phyloP scores from a whole-genome alignment of 1,140 invertebrate genomes.

The Hycleus cichorii region DNA sequence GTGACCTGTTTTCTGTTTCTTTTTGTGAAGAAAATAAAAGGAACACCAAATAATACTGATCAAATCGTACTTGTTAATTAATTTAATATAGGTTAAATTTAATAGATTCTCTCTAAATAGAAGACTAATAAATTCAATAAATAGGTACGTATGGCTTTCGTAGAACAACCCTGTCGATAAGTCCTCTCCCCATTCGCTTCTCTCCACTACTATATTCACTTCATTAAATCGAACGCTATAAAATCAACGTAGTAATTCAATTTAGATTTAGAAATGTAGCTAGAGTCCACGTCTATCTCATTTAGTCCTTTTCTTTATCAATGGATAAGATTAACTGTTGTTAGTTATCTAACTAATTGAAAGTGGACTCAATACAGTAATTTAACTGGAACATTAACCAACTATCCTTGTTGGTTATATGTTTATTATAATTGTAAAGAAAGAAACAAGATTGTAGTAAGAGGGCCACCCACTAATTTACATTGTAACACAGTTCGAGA shows the following conservation, averaged over 20 bases:
- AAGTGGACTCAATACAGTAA: conserved; percentile 21
- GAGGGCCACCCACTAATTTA: conserved; percentile 1
- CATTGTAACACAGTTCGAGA: conserved; percentile 8
- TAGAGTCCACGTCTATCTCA: conserved; percentile 13
- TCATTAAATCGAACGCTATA: conserved; percentile 18
- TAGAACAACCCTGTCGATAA: conserved; percentile 1
- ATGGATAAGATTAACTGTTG: conserved; percentile 24
- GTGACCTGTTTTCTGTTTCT: no score
- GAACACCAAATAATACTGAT: no score
- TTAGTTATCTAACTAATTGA: conserved; percentile 24
- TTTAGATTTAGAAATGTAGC: conserved; percentile 6
- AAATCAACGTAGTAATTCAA: conserved; percentile 19
- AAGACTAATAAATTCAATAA: no score
- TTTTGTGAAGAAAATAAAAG: no score
- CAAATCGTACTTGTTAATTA: no score
- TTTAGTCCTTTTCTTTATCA: conserved; percentile 22
- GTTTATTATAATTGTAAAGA: neutral
- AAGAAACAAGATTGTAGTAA: conserved; percentile 1
- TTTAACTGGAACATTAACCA: neutral
- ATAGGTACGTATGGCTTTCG: no score
- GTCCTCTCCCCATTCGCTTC: neutral
- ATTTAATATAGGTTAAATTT: no score
- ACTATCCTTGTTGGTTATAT: neutral
- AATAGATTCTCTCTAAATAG: no score
- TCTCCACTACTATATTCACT: conserved; percentile 15